Percentiles rank a stretch among this genome's conserved stretches.
Evolutionary conservation across 2,113 vertebrate genomes (phyloP).

Genomic region (Octodon degus): DNA sequence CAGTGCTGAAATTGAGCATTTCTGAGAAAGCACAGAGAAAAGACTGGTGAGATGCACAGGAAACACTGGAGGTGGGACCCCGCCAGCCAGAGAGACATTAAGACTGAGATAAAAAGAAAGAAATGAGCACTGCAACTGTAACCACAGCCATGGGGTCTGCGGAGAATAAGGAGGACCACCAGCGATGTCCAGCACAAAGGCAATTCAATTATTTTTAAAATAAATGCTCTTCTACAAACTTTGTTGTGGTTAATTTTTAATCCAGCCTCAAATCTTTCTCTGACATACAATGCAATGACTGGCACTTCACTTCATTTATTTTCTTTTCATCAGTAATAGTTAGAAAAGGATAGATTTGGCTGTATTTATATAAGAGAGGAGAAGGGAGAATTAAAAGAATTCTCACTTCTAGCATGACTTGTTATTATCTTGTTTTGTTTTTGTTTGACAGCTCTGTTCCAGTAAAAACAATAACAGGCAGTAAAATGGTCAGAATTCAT

Average conservation of each 20-base stretch:
- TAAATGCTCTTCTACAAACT: neutral
- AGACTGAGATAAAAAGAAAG: neutral
- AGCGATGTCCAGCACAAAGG: neutral
- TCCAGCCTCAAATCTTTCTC: neutral
- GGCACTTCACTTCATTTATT: neutral
- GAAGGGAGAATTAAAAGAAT: neutral
- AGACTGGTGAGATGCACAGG: neutral
- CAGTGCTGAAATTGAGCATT: neutral
- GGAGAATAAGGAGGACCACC: too few species aligned
- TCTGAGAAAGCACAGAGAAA: neutral
- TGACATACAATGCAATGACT: neutral
- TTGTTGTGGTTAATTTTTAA: neutral
- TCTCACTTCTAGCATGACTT: neutral
- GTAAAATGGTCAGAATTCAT: slow-evolving; percentile 1
- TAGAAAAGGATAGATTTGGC: neutral
- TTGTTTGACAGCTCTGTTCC: slow-evolving; percentile 33
- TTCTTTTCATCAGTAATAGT: slow-evolving; percentile 6
- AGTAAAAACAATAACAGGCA: neutral
- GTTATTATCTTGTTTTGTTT: neutral
- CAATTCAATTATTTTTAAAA: neutral
- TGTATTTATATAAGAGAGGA: neutral
- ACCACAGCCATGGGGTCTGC: neutral
- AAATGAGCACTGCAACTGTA: neutral
- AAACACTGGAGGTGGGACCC: neutral
- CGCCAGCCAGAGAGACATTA: neutral